Base-by-base conservation (phyloP, 2,888 invertebrate genomes). In the Zygaena filipendulae region DNA sequence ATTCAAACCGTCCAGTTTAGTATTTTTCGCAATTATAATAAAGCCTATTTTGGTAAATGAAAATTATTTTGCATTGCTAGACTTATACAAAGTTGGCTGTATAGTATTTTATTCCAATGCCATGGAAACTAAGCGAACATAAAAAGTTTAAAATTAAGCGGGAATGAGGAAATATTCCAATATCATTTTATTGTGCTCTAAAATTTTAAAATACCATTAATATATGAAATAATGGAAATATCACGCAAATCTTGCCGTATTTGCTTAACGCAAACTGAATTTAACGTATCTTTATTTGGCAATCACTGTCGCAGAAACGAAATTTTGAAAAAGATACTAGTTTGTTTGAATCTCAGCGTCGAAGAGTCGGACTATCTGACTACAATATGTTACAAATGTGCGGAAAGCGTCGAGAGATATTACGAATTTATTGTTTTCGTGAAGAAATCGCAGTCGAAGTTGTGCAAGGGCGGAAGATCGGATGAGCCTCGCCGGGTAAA, bases 1-100 rank as follows among this genome's bases (percentile, higher is more conserved):
- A n/a, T n/a, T n/a, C n/a, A 47, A 63, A 55, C 72, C 74, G 74
- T 74, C 74, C 74, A 70, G 48, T 40, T 52, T 64, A 68, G 61
- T 57, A 52, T 59, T 60, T 61, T 61, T 62, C 57, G 59, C 59
- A 49, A 50, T 25, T 33, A 25, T 29, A 23, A 30, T 31, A 38
- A 30, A 26, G 24, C 29, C 29, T 30, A 20, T 32, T 33, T 33
- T 28, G n/a, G n/a, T n/a, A n/a, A n/a, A n/a, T n/a, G n/a, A n/a
- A n/a, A n/a, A n/a, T n/a, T n/a, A n/a, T n/a, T n/a, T n/a, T n/a
- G n/a, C n/a, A n/a, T n/a, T n/a, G n/a, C n/a, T n/a, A n/a, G n/a
- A n/a, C n/a, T n/a, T n/a, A n/a, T n/a, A n/a, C n/a, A n/a, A n/a
- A n/a, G n/a, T n/a, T n/a, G n/a, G n/a, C n/a, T n/a, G n/a, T n/a